Conservation (phyloP, 2,888 invertebrate genomes). For the Dascillus cervinus region DNA sequence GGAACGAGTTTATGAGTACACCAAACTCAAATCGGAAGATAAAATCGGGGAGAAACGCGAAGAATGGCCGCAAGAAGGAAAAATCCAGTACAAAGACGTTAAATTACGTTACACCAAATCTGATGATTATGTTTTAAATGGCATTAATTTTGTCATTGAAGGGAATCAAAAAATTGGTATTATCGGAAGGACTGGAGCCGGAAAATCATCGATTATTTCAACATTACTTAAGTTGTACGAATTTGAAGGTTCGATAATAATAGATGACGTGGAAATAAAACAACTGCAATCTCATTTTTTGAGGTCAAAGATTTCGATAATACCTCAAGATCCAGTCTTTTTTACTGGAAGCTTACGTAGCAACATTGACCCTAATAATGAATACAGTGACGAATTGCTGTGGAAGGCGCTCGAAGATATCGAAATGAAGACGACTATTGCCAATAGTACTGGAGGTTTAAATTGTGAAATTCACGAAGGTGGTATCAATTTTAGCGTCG, state of each 20-base stretch:
- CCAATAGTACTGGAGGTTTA: slow-evolving; percentile 54
- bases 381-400: slow-evolving; percentile 65
- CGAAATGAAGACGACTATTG: slow-evolving; percentile 61
- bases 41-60: slow-evolving; percentile 44
- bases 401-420: slow-evolving; percentile 80
- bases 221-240: slow-evolving; percentile 74
- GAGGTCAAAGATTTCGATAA: slow-evolving; percentile 69
- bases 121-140: slow-evolving; percentile 64
- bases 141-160: slow-evolving; percentile 57
- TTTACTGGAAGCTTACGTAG: slow-evolving; percentile 80
- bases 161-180: slow-evolving; percentile 66
- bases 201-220: slow-evolving; percentile 67
- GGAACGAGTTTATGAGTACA: slow-evolving; percentile 58
- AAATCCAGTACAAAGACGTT: slow-evolving; percentile 58
- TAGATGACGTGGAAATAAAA: slow-evolving; percentile 69
- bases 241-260: slow-evolving; percentile 65
- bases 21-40: slow-evolving; percentile 41
- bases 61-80: slow-evolving; percentile 67
- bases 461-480: slow-evolving; percentile 63
- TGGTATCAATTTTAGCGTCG: slow-evolving; percentile 36
- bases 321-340: slow-evolving; percentile 77
- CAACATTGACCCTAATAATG: slow-evolving; percentile 81
- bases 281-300: slow-evolving; percentile 65
- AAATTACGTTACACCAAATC: slow-evolving; percentile 63
- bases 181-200: slow-evolving; percentile 76